A percentile compares a stretch with the other conserved stretches of the same genome.
phyloP scores from a whole-genome alignment of 2,888 invertebrate genomes.

The Caenorhabditis sp. region DNA sequence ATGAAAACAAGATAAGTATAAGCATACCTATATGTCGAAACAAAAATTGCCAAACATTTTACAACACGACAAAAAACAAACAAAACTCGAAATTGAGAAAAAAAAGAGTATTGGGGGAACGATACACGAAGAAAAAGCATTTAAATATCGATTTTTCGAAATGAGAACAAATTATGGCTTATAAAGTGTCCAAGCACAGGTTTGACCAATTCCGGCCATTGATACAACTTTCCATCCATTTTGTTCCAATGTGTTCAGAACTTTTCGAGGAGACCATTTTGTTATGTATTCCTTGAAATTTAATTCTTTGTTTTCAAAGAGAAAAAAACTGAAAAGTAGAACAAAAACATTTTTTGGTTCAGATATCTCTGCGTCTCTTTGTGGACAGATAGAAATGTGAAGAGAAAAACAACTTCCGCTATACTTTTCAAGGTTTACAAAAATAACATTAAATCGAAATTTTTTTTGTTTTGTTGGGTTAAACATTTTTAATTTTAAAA shows the following conservation, averaged over 20 bases:
- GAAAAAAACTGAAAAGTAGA: not conserved
- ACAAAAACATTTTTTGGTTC: constrained; percentile 23
- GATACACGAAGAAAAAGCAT: too few species aligned
- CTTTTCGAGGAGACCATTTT: constrained; percentile 71
- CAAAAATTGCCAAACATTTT: not conserved
- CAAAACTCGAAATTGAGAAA: not conserved
- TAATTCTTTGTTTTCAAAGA: not conserved
- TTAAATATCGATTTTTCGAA: constrained; percentile 7
- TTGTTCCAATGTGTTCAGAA: constrained; percentile 73
- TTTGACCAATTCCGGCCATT: constrained; percentile 74
- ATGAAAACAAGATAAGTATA: not conserved
- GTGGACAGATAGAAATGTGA: not conserved
- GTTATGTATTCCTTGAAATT: constrained; percentile 69
- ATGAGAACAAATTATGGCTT: constrained; percentile 26
- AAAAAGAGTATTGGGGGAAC: not conserved
- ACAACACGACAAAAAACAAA: constrained; percentile 1
- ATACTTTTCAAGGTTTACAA: not conserved
- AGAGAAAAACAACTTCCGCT: not conserved
- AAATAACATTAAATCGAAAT: not conserved
- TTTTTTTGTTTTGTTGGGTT: not conserved
- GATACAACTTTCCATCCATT: constrained; percentile 72
- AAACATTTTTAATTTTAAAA: too few species aligned
- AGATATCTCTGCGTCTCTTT: constrained; percentile 1
- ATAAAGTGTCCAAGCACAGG: constrained; percentile 74
- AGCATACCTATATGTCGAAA: not conserved